Conservation (phyloP, 2,797 vertebrate species). For the Microcaecilia unicolor region DNA sequence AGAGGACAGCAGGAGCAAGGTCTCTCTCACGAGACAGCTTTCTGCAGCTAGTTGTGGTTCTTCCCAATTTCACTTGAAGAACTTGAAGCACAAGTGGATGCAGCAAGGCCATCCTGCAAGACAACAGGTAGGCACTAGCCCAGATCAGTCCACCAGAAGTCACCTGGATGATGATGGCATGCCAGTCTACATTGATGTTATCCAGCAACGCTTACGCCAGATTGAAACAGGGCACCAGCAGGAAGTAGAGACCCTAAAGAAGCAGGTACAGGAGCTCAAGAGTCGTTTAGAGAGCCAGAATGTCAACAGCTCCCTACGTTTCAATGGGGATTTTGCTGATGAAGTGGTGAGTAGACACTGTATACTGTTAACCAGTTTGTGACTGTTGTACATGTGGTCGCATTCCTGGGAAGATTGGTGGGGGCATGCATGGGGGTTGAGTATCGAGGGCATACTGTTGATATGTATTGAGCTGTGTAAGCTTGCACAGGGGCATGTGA, state of each 20-base stretch:
- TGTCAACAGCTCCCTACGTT: slow-evolving; percentile 56
- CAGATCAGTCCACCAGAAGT: slow-evolving; percentile 79
- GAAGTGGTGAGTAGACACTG: slow-evolving; percentile 93
- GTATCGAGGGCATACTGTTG: no score
- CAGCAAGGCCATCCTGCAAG: slow-evolving; percentile 38
- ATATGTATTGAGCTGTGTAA: no score
- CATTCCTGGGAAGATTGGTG: no score
- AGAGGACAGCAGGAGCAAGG: slow-evolving; percentile 47
- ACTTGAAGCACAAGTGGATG: slow-evolving; percentile 57
- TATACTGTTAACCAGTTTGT: no score
- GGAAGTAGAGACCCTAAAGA: slow-evolving; percentile 90
- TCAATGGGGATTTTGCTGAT: slow-evolving; percentile 83
- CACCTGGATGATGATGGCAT: slow-evolving; percentile 89
- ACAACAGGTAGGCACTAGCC: slow-evolving; percentile 53
- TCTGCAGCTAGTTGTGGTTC: slow-evolving; percentile 71
- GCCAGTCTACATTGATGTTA: slow-evolving; percentile 75
- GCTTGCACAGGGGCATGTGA: no score
- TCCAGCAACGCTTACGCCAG: slow-evolving; percentile 90
- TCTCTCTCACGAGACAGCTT: slow-evolving; percentile 71
- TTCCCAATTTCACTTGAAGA: slow-evolving; percentile 61
- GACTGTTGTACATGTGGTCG: no score
- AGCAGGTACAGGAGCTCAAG: slow-evolving; percentile 88
- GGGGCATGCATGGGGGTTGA: no score
- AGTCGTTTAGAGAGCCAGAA: slow-evolving; percentile 86
- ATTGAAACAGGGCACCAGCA: slow-evolving; percentile 90